Conservation (phyloP, 2,888 invertebrate species). For the Philhelius pedissequus region DNA sequence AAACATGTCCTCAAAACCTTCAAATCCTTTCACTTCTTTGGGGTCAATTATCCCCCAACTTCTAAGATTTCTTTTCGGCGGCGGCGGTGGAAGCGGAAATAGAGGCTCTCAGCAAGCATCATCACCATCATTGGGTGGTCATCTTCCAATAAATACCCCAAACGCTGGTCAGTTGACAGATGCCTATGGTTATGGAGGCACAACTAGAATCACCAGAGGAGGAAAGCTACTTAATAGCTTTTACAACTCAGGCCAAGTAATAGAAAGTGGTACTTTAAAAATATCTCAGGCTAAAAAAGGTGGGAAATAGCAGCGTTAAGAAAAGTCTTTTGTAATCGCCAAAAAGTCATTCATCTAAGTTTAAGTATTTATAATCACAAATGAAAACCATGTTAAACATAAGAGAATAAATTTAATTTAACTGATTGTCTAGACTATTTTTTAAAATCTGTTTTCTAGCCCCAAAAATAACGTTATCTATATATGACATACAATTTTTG, state of each 20-base stretch:
- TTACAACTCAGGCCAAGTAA: conserved; percentile 39
- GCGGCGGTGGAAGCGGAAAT: conserved; percentile 15
- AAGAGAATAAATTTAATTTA: not conserved
- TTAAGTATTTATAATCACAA: conserved; percentile 53
- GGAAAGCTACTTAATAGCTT: conserved; percentile 13
- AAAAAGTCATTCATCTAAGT: conserved; percentile 57
- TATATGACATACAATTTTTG: no score
- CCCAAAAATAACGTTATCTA: no score
- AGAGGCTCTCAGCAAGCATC: not conserved
- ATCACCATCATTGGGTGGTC: conserved; percentile 4
- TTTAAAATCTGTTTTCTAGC: not conserved
- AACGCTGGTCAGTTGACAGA: conserved; percentile 3
- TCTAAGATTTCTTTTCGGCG: conserved; percentile 23
- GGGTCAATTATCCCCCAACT: conserved; percentile 45
- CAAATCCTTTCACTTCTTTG: conserved; percentile 36
- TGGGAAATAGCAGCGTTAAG: conserved; percentile 35
- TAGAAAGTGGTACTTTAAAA: conserved; percentile 45
- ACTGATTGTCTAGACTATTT: no score
- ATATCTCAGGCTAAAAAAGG: conserved; percentile 9
- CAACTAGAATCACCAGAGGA: not conserved
- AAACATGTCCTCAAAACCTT: not conserved
- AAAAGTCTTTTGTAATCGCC: conserved; percentile 20
- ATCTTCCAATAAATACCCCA: not conserved
- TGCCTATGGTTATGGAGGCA: conserved; percentile 35
- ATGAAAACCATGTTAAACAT: conserved; percentile 29